phyloP scores from a whole-genome alignment of 2,797 vertebrate species.

The Arremon brunneinucha region DNA sequence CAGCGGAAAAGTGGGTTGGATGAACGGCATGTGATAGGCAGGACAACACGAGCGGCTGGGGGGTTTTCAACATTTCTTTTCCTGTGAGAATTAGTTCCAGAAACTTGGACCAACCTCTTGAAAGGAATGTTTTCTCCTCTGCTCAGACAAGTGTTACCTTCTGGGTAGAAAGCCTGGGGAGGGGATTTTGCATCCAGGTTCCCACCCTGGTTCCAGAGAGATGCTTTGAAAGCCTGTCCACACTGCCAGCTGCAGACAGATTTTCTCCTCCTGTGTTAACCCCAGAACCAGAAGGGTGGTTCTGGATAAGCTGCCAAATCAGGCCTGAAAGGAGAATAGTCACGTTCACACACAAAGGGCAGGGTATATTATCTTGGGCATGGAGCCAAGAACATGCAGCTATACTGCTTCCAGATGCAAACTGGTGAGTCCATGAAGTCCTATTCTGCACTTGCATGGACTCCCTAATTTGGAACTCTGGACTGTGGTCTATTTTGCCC shows the following conservation, averaged over 20 bases:
- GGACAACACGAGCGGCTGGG: not conserved
- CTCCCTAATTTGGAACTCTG: not conserved
- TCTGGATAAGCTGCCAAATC: slow-evolving; percentile 56
- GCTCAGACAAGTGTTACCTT: slow-evolving; percentile 23
- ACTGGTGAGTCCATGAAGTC: slow-evolving; percentile 39
- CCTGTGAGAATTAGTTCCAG: slow-evolving; percentile 55
- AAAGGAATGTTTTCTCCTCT: slow-evolving; percentile 35
- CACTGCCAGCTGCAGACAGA: slow-evolving; percentile 57
- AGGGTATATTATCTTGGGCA: slow-evolving; percentile 53
- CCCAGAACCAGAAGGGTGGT: slow-evolving; percentile 43
- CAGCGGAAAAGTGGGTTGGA: not conserved
- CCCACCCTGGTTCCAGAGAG: not conserved
- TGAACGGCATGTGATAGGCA: not conserved
- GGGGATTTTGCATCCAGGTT: slow-evolving; percentile 24
- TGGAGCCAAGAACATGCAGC: slow-evolving; percentile 39
- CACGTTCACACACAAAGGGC: slow-evolving; percentile 63
- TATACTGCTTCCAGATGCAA: slow-evolving; percentile 68
- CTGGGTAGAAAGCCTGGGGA: slow-evolving; percentile 18
- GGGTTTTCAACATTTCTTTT: not conserved
- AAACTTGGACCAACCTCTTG: slow-evolving; percentile 9
- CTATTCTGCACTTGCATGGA: slow-evolving; percentile 18
- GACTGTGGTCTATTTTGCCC: not conserved
- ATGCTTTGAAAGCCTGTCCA: slow-evolving; percentile 50
- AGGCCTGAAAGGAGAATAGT: slow-evolving; percentile 54
- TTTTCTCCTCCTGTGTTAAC: slow-evolving; percentile 21